Base-by-base conservation (phyloP, 2,888 invertebrate genomes). In the Watsonalla cultraria region DNA sequence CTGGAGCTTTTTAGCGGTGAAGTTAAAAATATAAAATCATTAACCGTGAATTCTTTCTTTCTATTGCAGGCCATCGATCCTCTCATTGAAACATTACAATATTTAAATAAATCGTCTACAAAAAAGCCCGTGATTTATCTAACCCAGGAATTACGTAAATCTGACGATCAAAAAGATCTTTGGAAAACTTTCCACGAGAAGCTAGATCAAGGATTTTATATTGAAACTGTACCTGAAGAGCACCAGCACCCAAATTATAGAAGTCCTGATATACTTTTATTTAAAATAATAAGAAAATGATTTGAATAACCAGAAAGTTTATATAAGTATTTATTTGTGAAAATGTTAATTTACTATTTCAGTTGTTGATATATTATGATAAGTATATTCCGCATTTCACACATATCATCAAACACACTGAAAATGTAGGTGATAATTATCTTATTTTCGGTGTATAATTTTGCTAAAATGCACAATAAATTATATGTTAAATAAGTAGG, bases 81-180 rank as follows among this genome's bases (percentile, higher is more conserved):
- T 6, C 82, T 95, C 47, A 79, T 95, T 52, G 79, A 92, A 64
- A 94, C 94, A 8, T 74, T 95, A 50, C 77, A 82, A 64, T 72
- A 80, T 55, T 70, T 89, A 53, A 85, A 75, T 56, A 78, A 78
- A 47, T 72, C 92, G 14, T 78, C 90, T 53, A 76, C 76, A 37
- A 79, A 82, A 51, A 85, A 91, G 51, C 92, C 93, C 9, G 86
- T 87, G 62, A 90, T 94, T 51, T 88, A 94, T 60, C 82, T 95
- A 59, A 92, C 93, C 56, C 95, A 95, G 85, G 95, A 95, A 82
- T 78, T 94, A 62, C 86, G 95, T 68, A 93, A 94, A 61, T 91
- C 93, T 9, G 93, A 93, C 45, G 85, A 91, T 54, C 84, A 86
- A 59, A 86, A 78, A 65, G 71, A 67, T 53, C 59, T 86, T 8